Conservation (phyloP, 2,888 invertebrate genomes). For the Acrobasis consociella region DNA sequence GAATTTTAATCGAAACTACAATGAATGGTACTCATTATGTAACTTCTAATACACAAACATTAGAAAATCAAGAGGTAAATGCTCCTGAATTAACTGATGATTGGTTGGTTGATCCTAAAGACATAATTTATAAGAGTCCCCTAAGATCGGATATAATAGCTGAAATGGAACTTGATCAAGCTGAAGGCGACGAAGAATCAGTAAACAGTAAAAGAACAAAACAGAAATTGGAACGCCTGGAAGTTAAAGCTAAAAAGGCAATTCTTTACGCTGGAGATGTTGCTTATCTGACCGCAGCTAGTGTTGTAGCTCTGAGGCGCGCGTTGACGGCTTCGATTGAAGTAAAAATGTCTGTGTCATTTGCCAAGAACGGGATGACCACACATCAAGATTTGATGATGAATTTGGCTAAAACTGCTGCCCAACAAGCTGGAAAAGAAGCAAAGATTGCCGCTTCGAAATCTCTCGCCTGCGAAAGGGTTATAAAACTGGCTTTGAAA, state of each 20-base stretch:
- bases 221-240: conserved; percentile 64
- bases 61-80: conserved; percentile 57
- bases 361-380: conserved; percentile 73
- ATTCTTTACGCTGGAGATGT: conserved; percentile 77
- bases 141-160: conserved; percentile 64
- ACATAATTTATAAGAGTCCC: conserved; percentile 52
- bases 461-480: conserved; percentile 68
- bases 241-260: conserved; percentile 74
- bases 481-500: conserved; percentile 71
- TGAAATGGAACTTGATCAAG: conserved; percentile 71
- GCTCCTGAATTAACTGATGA: conserved; percentile 62
- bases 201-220: conserved; percentile 63
- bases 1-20: conserved; percentile 59
- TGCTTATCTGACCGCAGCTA: conserved; percentile 74
- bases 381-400: conserved; percentile 77
- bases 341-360: conserved; percentile 74
- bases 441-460: conserved; percentile 74
- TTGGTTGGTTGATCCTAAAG: conserved; percentile 62
- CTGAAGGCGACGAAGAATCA: conserved; percentile 60
- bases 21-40: conserved; percentile 59
- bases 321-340: conserved; percentile 75
- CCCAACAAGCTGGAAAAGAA: conserved; percentile 77
- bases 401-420: conserved; percentile 77
- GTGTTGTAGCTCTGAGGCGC: conserved; percentile 73
- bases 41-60: conserved; percentile 46